Conservation (phyloP, 1,140 invertebrate species). For the Pemphigus obesinymphae region DNA sequence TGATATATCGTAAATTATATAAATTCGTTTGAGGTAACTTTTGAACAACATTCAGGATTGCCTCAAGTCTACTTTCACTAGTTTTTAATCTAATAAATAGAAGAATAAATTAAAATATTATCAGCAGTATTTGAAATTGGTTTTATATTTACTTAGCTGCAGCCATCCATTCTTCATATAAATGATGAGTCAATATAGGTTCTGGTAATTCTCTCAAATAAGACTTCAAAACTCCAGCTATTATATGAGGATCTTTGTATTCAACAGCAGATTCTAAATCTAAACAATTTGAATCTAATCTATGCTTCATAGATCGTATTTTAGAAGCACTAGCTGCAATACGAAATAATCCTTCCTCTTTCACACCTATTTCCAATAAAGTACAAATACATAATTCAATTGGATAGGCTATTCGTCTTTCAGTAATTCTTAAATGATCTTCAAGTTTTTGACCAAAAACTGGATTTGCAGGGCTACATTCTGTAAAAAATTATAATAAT, state of each 20-base stretch:
- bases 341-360: conserved; percentile 90
- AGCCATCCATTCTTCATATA: conserved; percentile 85
- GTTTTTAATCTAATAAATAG: conserved; percentile 18
- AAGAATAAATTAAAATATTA: neutral
- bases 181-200: conserved; percentile 80
- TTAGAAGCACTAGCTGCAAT: conserved; percentile 82
- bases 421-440: conserved; percentile 76
- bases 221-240: conserved; percentile 85
- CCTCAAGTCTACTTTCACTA: conserved; percentile 58
- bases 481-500: conserved; percentile 53
- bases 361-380: conserved; percentile 73
- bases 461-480: conserved; percentile 72
- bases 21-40: conserved; percentile 72
- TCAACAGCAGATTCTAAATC: conserved; percentile 67
- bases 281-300: conserved; percentile 82
- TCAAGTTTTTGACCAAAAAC: conserved; percentile 79
- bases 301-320: conserved; percentile 83
- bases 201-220: conserved; percentile 93
- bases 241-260: conserved; percentile 82
- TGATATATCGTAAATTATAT: conserved; percentile 86
- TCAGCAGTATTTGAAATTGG: neutral
- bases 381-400: conserved; percentile 84
- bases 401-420: conserved; percentile 75
- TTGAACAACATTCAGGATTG: conserved; percentile 72
- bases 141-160: conserved; percentile 56